Conservation (phyloP, 2,797 vertebrate species). For the Acanthis flammea region DNA sequence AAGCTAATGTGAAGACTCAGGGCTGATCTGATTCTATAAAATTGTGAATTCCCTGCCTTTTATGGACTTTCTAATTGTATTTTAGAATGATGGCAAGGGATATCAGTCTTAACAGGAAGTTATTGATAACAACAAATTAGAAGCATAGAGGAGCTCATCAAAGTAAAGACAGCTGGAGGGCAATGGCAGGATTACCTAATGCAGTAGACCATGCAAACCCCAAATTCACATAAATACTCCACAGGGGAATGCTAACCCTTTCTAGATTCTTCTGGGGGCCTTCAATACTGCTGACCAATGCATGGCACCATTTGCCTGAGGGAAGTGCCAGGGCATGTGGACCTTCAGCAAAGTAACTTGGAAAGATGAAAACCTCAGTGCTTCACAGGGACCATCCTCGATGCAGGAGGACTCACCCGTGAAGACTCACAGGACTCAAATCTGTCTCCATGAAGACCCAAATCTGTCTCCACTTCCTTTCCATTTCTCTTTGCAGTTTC, state of each 20-base stretch:
- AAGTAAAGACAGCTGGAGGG: not conserved
- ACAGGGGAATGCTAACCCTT: not conserved
- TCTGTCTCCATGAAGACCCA: not conserved
- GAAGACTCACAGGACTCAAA: not conserved
- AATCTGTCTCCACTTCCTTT: not conserved
- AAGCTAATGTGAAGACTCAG: not conserved
- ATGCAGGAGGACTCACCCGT: fast-evolving
- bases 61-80: not conserved
- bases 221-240: not conserved
- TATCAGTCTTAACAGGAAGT: not conserved
- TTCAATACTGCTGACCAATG: not conserved
- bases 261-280: not conserved
- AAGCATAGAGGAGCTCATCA: not conserved
- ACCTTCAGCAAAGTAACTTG: not conserved
- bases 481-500: not conserved
- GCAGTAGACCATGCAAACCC: not conserved
- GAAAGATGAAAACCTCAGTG: not conserved
- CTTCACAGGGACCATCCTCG: not conserved
- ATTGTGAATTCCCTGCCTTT: not conserved
- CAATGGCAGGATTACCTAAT: not conserved
- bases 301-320: not conserved
- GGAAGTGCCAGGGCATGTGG: not conserved
- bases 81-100: not conserved
- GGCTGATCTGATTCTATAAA: not conserved
- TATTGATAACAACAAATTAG: not conserved